Evolutionary conservation across 2,888 invertebrate species (phyloP), one percentile per base, ranked within the genome.

Genomic region (Apantesis nais): DNA sequence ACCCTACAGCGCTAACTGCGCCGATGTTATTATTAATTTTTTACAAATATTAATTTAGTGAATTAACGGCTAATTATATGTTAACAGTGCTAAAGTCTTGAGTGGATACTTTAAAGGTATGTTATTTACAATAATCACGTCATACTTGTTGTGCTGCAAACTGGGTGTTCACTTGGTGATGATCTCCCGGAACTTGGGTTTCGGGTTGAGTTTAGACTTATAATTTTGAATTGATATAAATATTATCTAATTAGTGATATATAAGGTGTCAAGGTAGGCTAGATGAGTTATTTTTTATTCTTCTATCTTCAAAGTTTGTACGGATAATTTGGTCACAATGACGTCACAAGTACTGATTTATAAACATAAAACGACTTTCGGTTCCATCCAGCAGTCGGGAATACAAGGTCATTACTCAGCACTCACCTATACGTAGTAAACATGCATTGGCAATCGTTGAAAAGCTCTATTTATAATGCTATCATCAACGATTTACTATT

Each of bases 301-400:
- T 80, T 73, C 77, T 80, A 83, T 85, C 83, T 83, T 82, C 78
- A 76, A 8, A 78, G 81, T 84, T 86, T 87, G 83, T 85, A 84
- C 78, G 85, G 85, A 86, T 89, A 92, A 91, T 91, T 93, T 85
- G 86, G 90, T 89, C 89, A 85, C 88, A 86, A 91, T 94, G 94
- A 94, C 94, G 94, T 94, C 94, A 94, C 84, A 79, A 89, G 85
- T 83, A 88, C 89, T 90, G 92, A 93, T 91, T 92, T 94, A 93
- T 90, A 93, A 92, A 93, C 93, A 91, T 89, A 88, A 89, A 92
- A 90, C 84, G 85, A 89, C 86, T 90, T 90, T 90, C 88, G 85
- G 89, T 90, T 89, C 88, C 88, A 92, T 91, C 89, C 86, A 90
- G 89, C 86, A 89, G 82, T 88, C 89, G 88, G 88, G 86, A 91